Conservation (phyloP, 2,113 vertebrate species). For the Sterna hirundo region DNA sequence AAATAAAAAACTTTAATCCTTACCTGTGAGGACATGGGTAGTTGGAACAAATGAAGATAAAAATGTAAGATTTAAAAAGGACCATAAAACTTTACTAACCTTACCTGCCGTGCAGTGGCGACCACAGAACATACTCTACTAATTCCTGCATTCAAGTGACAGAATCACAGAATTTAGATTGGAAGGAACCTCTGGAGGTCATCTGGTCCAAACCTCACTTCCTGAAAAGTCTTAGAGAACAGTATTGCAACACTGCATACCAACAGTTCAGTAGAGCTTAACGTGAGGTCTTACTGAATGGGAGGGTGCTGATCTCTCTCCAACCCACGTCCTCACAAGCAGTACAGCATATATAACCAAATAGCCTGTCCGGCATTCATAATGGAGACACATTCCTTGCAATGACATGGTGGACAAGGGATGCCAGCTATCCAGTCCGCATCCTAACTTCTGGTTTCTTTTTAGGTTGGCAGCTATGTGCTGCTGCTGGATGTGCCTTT, state of each 20-base stretch:
- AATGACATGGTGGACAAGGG: not conserved
- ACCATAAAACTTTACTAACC: not conserved
- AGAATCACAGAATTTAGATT: not conserved
- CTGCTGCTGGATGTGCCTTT: not conserved
- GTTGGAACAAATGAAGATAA: not conserved
- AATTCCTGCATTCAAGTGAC: not conserved
- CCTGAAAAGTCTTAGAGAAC: not conserved
- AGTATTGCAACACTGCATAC: not conserved
- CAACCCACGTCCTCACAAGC: not conserved
- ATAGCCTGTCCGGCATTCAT: not conserved
- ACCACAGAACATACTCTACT: not conserved
- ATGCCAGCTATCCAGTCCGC: not conserved
- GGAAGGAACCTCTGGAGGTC: not conserved
- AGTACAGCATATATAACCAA: rapidly evolving
- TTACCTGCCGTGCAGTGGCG: not conserved
- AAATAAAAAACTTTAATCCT: not conserved
- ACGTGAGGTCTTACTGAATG: rapidly evolving
- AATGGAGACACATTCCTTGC: not conserved
- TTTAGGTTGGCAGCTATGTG: not conserved
- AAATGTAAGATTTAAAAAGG: not conserved
- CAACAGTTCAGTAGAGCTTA: not conserved
- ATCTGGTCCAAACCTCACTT: not conserved
- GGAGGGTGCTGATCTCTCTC: not conserved
- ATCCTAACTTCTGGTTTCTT: not conserved
- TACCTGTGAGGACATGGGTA: not conserved